Base-by-base conservation (phyloP, 2,113 vertebrate species). In the Ramphastos sulfuratus region DNA sequence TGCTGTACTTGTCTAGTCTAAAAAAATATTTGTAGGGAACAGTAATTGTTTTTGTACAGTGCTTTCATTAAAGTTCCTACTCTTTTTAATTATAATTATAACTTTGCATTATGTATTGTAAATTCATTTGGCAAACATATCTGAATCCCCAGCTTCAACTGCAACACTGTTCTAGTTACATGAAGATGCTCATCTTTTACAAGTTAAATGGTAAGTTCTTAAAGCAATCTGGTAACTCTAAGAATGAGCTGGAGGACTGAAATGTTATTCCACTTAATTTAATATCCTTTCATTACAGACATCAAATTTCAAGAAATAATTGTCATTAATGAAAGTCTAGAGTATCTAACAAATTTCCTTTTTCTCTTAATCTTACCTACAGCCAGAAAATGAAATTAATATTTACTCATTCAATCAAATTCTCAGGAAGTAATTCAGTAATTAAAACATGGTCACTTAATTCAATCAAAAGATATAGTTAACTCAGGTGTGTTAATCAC, bases 61-160 rank as follows among this genome's bases (percentile, higher is more conserved):
- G 44, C 13, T 65, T 90, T 89, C 75, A 64, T 87, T 64, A 82
- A 33, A 87, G 33, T 61, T 81, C 39, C 52, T 85, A 85, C 92
- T 87, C 42, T 82, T 82, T 92, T 82, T 66, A 79, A 87, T 74
- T 71, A 27, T 25, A 15, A 93, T 81, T 85, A 67, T 37, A 93
- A 85, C 33, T 77, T 77, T 84, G 74, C 3, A 0, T 65, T 72
- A 87, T 46, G n/a, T 42, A 77, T 71, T 18, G 13, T 71, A 92
- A 87, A 92, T 59, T 80, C 6, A 30, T 60, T 60, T 54, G 31
- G 42, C 19, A 85, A 89, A 73, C n/a, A 23, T 77, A 60, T 64
- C 52, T 35, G 69, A 92, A 95, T 60, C 48, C 21, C 17, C 28
- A 71, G 64, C 33, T 87, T 48, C 52, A 52, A 61, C 14, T 37